A percentile compares a stretch with the other conserved stretches of the same genome.
These are phyloP conservation scores for Crambe crambe DNA, from an alignment of 37 sponge, comb jelly and placozoan genomes.

Conservation along the genomic window DNA sequence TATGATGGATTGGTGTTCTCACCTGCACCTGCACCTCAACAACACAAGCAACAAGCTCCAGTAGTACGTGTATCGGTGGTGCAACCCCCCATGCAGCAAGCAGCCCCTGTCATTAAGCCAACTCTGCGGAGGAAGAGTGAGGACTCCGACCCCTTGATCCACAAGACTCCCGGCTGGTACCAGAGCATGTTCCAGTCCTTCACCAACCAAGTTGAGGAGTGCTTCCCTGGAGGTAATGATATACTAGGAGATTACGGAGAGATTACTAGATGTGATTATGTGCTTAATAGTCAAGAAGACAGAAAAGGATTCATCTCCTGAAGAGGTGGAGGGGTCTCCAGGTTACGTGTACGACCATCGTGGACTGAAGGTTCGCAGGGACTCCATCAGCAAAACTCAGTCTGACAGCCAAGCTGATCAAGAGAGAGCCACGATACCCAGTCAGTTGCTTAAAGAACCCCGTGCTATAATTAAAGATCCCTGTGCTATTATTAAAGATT, in stretches of 20 bases:
- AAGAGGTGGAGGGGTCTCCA: neutral
- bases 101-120: slow-evolving; percentile 1
- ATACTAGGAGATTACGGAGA: neutral
- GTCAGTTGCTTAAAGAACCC: too few relatives aligned
- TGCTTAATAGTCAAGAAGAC: neutral
- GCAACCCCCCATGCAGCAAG: neutral
- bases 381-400: neutral
- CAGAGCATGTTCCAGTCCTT: slow-evolving; percentile 46
- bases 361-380: slow-evolving; percentile 33
- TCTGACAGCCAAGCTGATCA: too few relatives aligned
- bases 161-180: slow-evolving; percentile 44
- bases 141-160: neutral
- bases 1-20: neutral
- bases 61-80: neutral
- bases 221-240: slow-evolving; percentile 16
- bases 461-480: too few relatives aligned
- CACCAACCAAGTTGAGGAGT: slow-evolving; percentile 38
- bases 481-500: too few relatives aligned
- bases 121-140: slow-evolving; percentile 1
- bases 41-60: neutral
- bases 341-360: slow-evolving; percentile 36
- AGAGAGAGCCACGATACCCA: too few relatives aligned
- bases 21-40: neutral
- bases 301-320: neutral
- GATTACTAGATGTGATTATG: neutral